These are phyloP conservation scores for Hyaena hyaena DNA, from an alignment of 2,113 vertebrate genomes.

Conservation along the genomic window DNA sequence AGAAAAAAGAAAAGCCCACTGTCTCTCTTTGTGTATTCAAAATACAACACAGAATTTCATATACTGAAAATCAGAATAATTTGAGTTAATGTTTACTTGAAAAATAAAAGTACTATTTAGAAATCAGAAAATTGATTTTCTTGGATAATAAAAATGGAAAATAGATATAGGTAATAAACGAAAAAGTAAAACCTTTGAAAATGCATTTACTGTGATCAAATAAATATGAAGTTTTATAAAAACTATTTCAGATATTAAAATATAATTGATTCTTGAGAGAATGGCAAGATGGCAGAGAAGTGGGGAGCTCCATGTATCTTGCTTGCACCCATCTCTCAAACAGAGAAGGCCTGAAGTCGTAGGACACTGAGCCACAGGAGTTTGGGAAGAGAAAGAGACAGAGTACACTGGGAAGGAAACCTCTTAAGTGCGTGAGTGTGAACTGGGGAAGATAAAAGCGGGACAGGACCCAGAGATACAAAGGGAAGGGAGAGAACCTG, in stretches of 20 bases:
- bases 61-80: not conserved
- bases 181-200: not conserved
- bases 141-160: not conserved
- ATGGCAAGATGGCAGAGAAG: too few relatives aligned
- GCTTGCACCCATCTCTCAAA: too few relatives aligned
- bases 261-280: not conserved
- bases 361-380: too few relatives aligned
- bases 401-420: too few relatives aligned
- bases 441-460: too few relatives aligned
- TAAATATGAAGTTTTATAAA: not conserved
- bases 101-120: not conserved
- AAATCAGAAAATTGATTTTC: conserved; percentile 1
- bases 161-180: not conserved
- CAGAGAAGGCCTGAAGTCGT: too few relatives aligned
- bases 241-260: not conserved
- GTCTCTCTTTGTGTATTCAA: not conserved
- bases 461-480: too few relatives aligned
- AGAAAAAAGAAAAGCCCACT: not conserved
- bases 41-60: not conserved
- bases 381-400: too few relatives aligned
- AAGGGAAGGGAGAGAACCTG: too few relatives aligned
- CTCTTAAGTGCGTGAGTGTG: too few relatives aligned
- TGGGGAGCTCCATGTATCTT: too few relatives aligned
- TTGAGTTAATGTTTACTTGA: not conserved
- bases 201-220: not conserved